Evolutionary conservation across 2,888 invertebrate genomes (phyloP).

Genomic region (Bibio marci): DNA sequence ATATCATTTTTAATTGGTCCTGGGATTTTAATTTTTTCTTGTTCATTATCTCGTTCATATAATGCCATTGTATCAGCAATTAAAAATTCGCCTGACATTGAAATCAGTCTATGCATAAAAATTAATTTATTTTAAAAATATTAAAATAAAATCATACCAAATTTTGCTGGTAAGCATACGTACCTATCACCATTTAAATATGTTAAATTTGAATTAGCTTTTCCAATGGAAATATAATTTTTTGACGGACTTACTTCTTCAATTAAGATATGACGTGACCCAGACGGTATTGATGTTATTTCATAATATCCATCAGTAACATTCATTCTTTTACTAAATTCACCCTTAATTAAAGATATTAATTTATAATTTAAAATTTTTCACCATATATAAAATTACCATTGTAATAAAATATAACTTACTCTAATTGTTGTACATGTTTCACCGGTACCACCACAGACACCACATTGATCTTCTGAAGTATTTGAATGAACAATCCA

Average conservation of each 20-base stretch:
- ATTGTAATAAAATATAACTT: constrained; percentile 1
- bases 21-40: constrained; percentile 63
- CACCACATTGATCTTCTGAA: constrained; percentile 68
- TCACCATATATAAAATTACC: too few species aligned
- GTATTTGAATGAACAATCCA: constrained; percentile 68
- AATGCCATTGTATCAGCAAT: constrained; percentile 64
- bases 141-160: neutral
- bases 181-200: constrained; percentile 67
- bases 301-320: constrained; percentile 38
- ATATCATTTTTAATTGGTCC: constrained; percentile 70
- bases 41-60: constrained; percentile 60
- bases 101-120: constrained; percentile 38
- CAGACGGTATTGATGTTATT: constrained; percentile 54
- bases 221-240: constrained; percentile 65
- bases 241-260: constrained; percentile 58
- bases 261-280: constrained; percentile 61
- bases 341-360: constrained; percentile 20
- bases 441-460: constrained; percentile 70
- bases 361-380: neutral
- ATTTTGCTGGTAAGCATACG: too few species aligned
- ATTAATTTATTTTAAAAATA: constrained; percentile 4
- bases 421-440: constrained; percentile 55
- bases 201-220: constrained; percentile 47
- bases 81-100: constrained; percentile 62
- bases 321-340: constrained; percentile 36